Conservation (phyloP, 35 echinoderm and acorn worm species). For the Heliocidaris tuberculata region DNA sequence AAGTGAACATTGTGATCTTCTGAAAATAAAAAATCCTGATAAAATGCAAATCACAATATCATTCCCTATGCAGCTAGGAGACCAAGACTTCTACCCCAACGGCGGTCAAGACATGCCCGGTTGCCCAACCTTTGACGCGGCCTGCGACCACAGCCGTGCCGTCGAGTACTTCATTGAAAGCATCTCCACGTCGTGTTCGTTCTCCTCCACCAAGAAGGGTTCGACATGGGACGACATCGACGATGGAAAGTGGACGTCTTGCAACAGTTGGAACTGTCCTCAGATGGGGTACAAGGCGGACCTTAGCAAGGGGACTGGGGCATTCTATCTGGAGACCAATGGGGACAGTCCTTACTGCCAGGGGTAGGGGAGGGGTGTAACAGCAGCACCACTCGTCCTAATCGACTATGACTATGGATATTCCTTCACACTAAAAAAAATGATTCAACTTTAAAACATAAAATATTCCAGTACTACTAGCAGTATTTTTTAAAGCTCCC, state of each 20-base stretch:
- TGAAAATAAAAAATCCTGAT: background rate
- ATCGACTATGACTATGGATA: too few species aligned
- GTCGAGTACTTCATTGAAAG: conserved; percentile 43
- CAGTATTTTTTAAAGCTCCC: too few species aligned
- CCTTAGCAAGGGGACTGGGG: background rate
- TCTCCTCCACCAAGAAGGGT: background rate
- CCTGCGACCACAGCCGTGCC: conserved; percentile 30
- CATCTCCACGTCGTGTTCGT: conserved; percentile 14
- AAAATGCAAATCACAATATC: too few species aligned
- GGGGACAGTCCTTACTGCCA: background rate
- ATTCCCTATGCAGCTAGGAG: conserved; percentile 33
- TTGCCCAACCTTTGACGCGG: background rate
- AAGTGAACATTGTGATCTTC: background rate
- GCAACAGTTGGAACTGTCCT: background rate
- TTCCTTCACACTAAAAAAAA: too few species aligned
- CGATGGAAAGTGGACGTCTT: background rate
- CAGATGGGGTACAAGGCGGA: conserved; percentile 40
- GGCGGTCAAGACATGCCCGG: conserved; percentile 44
- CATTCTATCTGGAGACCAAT: conserved; percentile 19
- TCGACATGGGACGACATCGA: conserved; percentile 26
- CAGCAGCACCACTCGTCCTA: too few species aligned
- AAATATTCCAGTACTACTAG: too few species aligned
- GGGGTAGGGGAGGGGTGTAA: background rate
- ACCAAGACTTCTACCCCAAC: conserved; percentile 64
- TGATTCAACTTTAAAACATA: too few species aligned